Evolutionary conservation across 2,113 vertebrate genomes (phyloP), one percentile per base, ranked within the genome.

Genomic region (Misgurnus anguillicaudatus): DNA sequence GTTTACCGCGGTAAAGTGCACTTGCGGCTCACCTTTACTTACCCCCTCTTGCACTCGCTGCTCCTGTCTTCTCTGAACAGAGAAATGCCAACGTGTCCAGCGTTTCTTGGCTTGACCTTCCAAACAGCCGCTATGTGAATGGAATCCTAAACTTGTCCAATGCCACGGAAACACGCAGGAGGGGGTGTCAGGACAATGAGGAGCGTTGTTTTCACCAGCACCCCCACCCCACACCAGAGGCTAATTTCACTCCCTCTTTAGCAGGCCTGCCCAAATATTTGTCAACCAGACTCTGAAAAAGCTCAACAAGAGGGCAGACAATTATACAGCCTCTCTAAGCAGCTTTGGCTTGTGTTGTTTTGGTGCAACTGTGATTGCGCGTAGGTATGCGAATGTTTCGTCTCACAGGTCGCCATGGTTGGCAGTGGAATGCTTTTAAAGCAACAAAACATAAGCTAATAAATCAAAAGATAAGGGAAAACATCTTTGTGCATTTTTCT

Each of bases 141-240:
- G 81, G 85, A 86, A 86, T 86, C 64, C 81, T 75, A 85, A 86
- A 85, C 72, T 63, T 77, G 72, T 67, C 58, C 63, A 61, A 77
- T 62, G 81, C 45, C 61, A 72, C 57, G 41, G 51, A 78, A 79
- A 36, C 80, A 55, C 82, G 70, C 70, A 51, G 55, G 42, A 47
- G 67, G 77, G 64, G 61, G 70, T 6, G 77, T 21, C 13, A 64
- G 51, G 62, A 83, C 53, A 82, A 77, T 80, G 65, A 77, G 53
- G 66, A 78, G 57, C 19, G 1, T 75, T 75, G 53, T 73, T 61
- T 71, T 16, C 24, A 31, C 16, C 4, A 51, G 47, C 9, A n/a
- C n/a, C n/a, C n/a, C n/a, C n/a, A 42, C 31, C 68, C 17, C 19
- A 4, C 19, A n/a, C 76, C 41, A 39, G 21, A 57, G 51, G 7